Evolutionary conservation across 2,797 vertebrate genomes (phyloP), one percentile per base, ranked within the genome.

Genomic region (Sardinella longiceps): DNA sequence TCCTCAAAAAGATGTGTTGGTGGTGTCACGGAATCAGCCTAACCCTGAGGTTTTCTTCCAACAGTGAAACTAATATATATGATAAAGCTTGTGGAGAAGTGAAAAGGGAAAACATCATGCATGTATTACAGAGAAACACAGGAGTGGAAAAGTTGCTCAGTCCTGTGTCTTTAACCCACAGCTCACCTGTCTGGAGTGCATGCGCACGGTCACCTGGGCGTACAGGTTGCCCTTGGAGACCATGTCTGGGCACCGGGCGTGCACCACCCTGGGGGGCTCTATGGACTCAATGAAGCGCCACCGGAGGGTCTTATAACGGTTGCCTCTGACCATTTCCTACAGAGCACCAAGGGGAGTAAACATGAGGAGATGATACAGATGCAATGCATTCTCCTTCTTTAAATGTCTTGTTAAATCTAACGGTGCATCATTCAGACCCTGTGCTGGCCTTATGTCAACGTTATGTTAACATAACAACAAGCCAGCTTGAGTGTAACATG

Each of bases 271-370:
- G 0, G 97, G 96, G 0, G 95, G 95, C 87, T 99, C 97, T 87
- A 99, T 86, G 0, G 98, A 99, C 87, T 97, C 97, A 1, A 98
- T 0, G 0, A 98, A 99, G 0, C 82, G 91, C 98, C 98, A 99
- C 0, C 91, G 94, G 81, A 99, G 95, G 0, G 97, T 98, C 88
- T 93, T 99, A 89, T 95, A 96, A 18, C 96, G 95, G 92, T 97
- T 96, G 2, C 98, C 98, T 70, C 96, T 94, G 0, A 97, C 97
- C 97, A 99, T 97, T 83, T 98, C 97, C 97, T 99, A 70, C 0
- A n/a, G 74, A 60, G n/a, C n/a, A 25, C 23, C 56, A 60, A n/a
- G 25, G 7, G 56, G 9, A 60, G 53, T 48, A 7, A 60, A 7
- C 25, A 25, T 1, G 23, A 53, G 56, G 56, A 9, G 23, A 58